A percentile compares a stretch with the other conserved stretches of the same genome.
These are phyloP conservation scores for Proctacanthus coquilletti DNA, from an alignment of 1,140 invertebrate genomes.

Conservation along the genomic window DNA sequence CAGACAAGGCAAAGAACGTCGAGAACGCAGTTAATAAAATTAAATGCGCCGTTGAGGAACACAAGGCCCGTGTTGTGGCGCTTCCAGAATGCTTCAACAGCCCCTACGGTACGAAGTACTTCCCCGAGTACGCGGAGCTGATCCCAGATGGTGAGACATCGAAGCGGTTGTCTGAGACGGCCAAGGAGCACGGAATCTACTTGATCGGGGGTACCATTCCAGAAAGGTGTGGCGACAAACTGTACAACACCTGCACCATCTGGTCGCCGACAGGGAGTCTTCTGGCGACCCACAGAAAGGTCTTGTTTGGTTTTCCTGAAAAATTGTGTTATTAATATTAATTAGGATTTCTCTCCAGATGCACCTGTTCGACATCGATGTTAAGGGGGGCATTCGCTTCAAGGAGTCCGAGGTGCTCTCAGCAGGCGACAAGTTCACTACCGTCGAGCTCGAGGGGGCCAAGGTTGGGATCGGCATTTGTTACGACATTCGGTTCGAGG, in stretches of 20 bases:
- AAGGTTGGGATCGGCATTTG: slow-evolving; percentile 87
- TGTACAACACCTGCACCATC: slow-evolving; percentile 85
- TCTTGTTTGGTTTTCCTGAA: slow-evolving; percentile 20
- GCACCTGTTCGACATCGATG: slow-evolving; percentile 92
- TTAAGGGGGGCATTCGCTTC: slow-evolving; percentile 84
- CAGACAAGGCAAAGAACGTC: slow-evolving; percentile 62
- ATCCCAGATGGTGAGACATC: slow-evolving; percentile 65
- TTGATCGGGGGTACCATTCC: slow-evolving; percentile 84
- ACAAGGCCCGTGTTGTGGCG: slow-evolving; percentile 60
- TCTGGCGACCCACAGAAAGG: slow-evolving; percentile 58
- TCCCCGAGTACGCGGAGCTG: slow-evolving; percentile 62
- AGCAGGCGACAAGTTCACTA: slow-evolving; percentile 58
- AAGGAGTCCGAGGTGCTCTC: slow-evolving; percentile 76
- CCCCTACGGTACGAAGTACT: slow-evolving; percentile 67
- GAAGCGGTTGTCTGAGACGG: slow-evolving; percentile 49
- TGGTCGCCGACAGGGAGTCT: slow-evolving; percentile 68
- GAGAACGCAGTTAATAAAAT: slow-evolving; percentile 53
- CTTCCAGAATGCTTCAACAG: slow-evolving; percentile 91
- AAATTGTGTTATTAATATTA: too few species aligned
- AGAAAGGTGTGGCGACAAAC: slow-evolving; percentile 47
- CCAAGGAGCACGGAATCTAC: slow-evolving; percentile 62
- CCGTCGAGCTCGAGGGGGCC: slow-evolving; percentile 54
- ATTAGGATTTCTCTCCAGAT: too few species aligned
- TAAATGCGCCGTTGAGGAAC: slow-evolving; percentile 47
- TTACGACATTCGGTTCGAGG: slow-evolving; percentile 85